phyloP scores from a whole-genome alignment of 2,888 invertebrate species.

The Beris chalybata region DNA sequence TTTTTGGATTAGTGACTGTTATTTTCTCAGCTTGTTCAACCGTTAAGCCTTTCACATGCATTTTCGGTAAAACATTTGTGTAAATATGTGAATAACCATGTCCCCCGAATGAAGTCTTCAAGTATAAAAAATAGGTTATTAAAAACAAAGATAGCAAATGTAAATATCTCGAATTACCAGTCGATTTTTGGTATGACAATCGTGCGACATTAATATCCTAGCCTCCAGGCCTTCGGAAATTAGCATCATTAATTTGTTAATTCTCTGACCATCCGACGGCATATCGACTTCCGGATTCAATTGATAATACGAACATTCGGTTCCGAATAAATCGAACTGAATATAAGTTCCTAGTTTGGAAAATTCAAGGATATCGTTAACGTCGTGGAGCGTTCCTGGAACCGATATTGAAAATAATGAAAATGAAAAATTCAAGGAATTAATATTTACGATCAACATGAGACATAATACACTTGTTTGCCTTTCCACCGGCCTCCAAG shows the following conservation, averaged over 20 bases:
- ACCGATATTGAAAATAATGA: background rate
- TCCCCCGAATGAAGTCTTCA: constrained; percentile 73
- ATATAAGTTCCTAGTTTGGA: constrained; percentile 70
- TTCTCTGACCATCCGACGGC: constrained; percentile 77
- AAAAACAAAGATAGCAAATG: background rate
- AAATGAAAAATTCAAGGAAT: background rate
- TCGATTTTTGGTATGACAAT: constrained; percentile 83
- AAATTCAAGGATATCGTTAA: constrained; percentile 67
- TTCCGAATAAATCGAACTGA: constrained; percentile 81
- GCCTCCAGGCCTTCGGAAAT: constrained; percentile 66
- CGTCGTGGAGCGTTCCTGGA: constrained; percentile 63
- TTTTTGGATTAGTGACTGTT: constrained; percentile 69
- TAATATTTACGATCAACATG: constrained; percentile 74
- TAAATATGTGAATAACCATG: constrained; percentile 80
- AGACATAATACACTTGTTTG: constrained; percentile 75
- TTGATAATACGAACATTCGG: constrained; percentile 77
- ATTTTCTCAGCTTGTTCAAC: constrained; percentile 67
- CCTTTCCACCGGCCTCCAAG: constrained; percentile 75
- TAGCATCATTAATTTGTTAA: constrained; percentile 64
- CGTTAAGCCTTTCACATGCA: constrained; percentile 67
- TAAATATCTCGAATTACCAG: constrained; percentile 59
- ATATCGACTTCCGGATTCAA: constrained; percentile 66
- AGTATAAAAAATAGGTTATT: constrained; percentile 3
- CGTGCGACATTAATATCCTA: constrained; percentile 73
- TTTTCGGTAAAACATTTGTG: constrained; percentile 71